Conservation (phyloP, 1,140 invertebrate species). For the Calosoma granatense region DNA sequence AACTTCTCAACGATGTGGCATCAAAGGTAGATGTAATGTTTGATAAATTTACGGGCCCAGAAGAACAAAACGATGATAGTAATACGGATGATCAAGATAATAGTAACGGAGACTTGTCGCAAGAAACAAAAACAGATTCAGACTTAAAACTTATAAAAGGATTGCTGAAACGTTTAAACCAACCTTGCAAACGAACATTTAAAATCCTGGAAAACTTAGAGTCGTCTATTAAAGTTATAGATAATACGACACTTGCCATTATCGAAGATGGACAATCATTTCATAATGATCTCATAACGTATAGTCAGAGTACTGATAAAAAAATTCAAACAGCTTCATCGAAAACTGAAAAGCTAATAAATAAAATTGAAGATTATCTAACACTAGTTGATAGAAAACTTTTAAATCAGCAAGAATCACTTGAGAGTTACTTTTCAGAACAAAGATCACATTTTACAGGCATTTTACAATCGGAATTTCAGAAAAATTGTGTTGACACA, state of each 20-base stretch:
- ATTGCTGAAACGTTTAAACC: conserved; percentile 11
- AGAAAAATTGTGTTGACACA: conserved; percentile 6
- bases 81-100: conserved; percentile 15
- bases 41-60: conserved; percentile 20
- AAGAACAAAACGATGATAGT: conserved; percentile 14
- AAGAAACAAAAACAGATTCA: conserved; percentile 10
- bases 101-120: conserved; percentile 15
- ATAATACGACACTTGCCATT: conserved; percentile 13
- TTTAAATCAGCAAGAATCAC: conserved; percentile 9
- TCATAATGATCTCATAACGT: conserved; percentile 2
- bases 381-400: conserved; percentile 2
- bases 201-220: conserved; percentile 15
- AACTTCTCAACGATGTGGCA: conserved; percentile 27
- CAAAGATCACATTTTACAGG: conserved; percentile 16
- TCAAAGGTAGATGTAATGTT: conserved; percentile 33
- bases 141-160: conserved; percentile 11
- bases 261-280: conserved; percentile 12
- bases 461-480: conserved; percentile 1
- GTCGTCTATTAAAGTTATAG: conserved; percentile 10
- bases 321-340: neutral
- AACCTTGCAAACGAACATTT: conserved; percentile 14
- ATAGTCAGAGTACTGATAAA: neutral
- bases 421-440: conserved; percentile 20
- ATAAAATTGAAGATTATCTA: conserved; percentile 4
- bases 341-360: neutral